Percentiles rank a stretch among this genome's conserved stretches.
phyloP scores from a whole-genome alignment of 2,113 vertebrate species.

The Bufo bufo region DNA sequence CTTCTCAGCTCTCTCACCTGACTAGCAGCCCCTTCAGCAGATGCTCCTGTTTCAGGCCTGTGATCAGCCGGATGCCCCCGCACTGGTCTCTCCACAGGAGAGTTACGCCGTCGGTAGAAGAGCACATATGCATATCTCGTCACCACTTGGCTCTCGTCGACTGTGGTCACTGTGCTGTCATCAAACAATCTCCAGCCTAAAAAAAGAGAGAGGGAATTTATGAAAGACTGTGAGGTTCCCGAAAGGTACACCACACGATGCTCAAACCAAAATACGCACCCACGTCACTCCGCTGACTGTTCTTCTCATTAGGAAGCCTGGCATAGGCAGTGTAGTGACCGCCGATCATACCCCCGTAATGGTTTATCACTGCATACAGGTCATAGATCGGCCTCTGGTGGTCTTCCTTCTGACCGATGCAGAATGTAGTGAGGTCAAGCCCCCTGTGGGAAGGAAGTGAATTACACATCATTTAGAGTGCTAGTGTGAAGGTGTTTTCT shows the following conservation, averaged over 20 bases:
- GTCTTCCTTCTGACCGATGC: conserved; percentile 95
- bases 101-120: conserved; percentile 95
- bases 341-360: conserved; percentile 98
- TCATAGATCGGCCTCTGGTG: conserved; percentile 92
- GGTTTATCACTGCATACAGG: conserved; percentile 96
- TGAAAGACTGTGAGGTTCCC: not conserved
- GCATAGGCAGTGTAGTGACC: conserved; percentile 97
- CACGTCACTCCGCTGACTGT: conserved; percentile 96
- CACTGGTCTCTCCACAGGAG: conserved; percentile 91
- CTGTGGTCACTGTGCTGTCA: conserved; percentile 95
- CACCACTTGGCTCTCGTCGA: conserved; percentile 97
- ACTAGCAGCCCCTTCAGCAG: conserved; percentile 82
- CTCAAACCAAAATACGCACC: conserved; percentile 73
- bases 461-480: not conserved
- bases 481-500: not conserved
- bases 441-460: conserved; percentile 72
- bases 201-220: not conserved
- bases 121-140: conserved; percentile 96
- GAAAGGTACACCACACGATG: not conserved
- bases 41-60: conserved; percentile 67
- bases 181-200: conserved; percentile 97
- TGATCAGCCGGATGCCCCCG: conserved; percentile 79
- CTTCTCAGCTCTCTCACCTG: conserved; percentile 81
- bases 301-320: conserved; percentile 91
- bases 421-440: conserved; percentile 95